Evolutionary conservation across 2,797 vertebrate genomes (phyloP).

Genomic region (Halcyon smyrnensis): DNA sequence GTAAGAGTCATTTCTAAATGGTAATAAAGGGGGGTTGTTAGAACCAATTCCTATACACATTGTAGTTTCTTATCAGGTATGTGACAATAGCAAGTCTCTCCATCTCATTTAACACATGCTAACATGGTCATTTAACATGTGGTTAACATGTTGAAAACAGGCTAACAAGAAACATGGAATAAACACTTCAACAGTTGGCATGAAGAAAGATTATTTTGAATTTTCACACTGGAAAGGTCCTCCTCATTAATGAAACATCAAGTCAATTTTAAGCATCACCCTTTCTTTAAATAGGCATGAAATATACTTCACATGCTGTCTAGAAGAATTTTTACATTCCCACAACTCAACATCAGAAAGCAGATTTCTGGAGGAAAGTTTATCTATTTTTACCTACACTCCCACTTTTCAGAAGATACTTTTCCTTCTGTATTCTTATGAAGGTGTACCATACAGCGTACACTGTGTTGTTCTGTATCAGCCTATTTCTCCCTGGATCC

Average conservation of each 20-base stretch:
- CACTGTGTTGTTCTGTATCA: neutral
- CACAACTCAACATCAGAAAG: neutral
- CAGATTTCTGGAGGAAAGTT: neutral
- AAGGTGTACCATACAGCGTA: neutral
- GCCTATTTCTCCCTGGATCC: neutral
- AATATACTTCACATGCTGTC: neutral
- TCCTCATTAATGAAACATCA: neutral
- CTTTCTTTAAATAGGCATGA: neutral
- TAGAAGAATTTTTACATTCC: neutral
- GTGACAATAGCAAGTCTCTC: neutral
- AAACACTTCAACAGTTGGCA: neutral
- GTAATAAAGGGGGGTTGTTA: neutral
- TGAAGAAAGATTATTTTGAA: neutral
- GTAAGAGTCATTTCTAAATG: neutral
- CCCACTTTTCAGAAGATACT: neutral
- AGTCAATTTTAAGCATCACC: neutral
- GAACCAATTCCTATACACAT: neutral
- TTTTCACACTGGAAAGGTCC: neutral
- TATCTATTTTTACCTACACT: neutral
- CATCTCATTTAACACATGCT: neutral
- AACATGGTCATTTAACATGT: neutral
- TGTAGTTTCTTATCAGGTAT: neutral
- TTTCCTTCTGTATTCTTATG: neutral
- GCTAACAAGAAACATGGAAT: neutral
- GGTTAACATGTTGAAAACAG: neutral